Evolutionary conservation across 2,113 vertebrate species (phyloP).

Genomic region (Bufo gargarizans): DNA sequence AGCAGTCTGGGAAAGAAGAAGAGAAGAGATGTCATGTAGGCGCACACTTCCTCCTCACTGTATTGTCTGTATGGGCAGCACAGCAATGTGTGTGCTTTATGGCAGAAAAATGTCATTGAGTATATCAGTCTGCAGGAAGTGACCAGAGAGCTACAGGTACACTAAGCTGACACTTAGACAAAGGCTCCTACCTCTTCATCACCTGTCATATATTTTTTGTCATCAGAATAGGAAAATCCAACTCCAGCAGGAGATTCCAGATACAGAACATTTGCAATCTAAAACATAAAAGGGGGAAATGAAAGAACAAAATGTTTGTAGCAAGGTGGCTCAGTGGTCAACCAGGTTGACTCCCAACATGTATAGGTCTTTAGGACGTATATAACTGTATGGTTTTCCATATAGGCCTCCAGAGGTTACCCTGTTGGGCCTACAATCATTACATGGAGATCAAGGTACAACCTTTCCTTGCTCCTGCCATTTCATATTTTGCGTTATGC

Average conservation of each 20-base stretch:
- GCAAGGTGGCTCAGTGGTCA: background rate
- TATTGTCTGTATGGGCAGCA: background rate
- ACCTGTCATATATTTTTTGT: slow-evolving; percentile 82
- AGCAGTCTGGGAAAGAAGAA: slow-evolving; percentile 77
- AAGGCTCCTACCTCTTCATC: slow-evolving; percentile 82
- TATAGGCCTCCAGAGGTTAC: background rate
- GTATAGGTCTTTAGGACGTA: background rate
- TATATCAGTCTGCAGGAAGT: no score
- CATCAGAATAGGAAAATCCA: slow-evolving; percentile 89
- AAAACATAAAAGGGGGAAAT: background rate
- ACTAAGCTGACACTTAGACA: no score
- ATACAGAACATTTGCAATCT: slow-evolving; percentile 92
- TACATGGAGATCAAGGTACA: no score
- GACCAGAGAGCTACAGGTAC: no score
- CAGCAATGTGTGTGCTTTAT: background rate
- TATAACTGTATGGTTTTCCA: background rate
- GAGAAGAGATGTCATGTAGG: background rate
- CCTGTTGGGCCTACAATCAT: no score
- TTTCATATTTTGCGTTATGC: no score
- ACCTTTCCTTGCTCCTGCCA: no score
- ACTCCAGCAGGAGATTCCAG: slow-evolving; percentile 92
- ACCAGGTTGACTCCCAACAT: background rate
- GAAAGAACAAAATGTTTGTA: background rate
- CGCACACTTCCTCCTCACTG: no score
- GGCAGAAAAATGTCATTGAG: background rate